Base-by-base conservation (phyloP, 2,888 invertebrate genomes). In the Cepaea hortensis region DNA sequence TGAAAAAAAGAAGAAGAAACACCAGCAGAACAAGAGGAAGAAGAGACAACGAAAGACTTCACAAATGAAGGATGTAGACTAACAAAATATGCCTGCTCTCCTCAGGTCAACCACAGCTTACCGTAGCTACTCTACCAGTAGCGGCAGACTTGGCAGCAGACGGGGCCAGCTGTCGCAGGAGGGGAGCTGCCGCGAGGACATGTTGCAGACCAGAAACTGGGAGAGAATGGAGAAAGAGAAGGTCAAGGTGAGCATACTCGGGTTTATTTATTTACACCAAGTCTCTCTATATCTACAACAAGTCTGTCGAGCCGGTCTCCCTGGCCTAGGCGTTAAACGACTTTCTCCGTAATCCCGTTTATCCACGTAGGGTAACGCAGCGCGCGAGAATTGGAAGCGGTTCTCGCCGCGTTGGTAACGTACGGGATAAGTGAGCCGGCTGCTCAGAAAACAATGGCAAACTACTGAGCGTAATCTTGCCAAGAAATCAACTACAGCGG, bases 171-270 rank as follows among this genome's bases (percentile, higher is more conserved):
- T 7, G 35, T 35, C 62, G 0, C 20, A 18, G 11, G 23, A 62
- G 3, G 79, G 79, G 15, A 62, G 62, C 18, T 79, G 46, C 18
- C 9, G 62, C 15, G 79, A 79, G 15, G 79, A 62, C 5, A 35
- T 61, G 23, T 18, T 61, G 35, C 79, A 62, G 13, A 20, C 61
- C 15, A 79, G 79, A 65, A 62, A 79, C 62, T 18, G 50, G 20
- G 79, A 79, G 18, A 79, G 79, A 35, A 79, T 79, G 61, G 79
- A 79, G 11, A 23, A 62, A 20, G 79, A 79, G 35, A 79, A 79
- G 35, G 15, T 79, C 15, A 79, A 79, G 62, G 79, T 79, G 61
- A 62, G 79, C 1, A 18, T 1, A 35, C 55, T 55, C 0, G 11
- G 0, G 55, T 6, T 55, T 11, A 55, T 55, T 55, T 20, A 20